Evolutionary conservation across 2,888 invertebrate genomes (phyloP), one percentile per base, ranked within the genome.

Genomic region (Melinaea menophilus): DNA sequence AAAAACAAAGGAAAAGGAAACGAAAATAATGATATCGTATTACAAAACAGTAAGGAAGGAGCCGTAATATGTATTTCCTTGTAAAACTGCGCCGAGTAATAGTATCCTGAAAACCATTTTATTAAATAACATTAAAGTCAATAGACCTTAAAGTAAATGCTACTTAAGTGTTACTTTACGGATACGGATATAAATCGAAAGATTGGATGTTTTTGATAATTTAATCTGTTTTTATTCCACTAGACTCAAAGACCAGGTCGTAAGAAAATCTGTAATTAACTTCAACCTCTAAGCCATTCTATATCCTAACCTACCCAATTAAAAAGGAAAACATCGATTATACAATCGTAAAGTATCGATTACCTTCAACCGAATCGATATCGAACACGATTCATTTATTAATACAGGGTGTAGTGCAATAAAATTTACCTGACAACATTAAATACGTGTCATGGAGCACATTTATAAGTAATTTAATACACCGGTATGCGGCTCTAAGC

Each of bases 401-500:
- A 74, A 75, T 74, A 74, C 70, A 62, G 64, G 63, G 66, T 67
- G 69, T 69, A 72, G 67, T 58, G 69, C 66, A 69, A 73, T 74
- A 74, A 74, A 73, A 72, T 72, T 65, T 11, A 69, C 61, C 72
- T 69, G 72, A 73, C 73, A 69, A 69, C 69, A 69, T 75, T 74
- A 75, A 73, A 74, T 74, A 74, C 71, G 71, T 69, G 82, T 79
- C 82, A 66, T 33, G 63, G 66, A 60, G 56, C 62, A 67, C 69
- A 86, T 87, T 88, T 82, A 83, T 87, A 86, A 86, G 89, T 85
- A 88, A 89, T 84, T 86, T 88, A 81, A 88, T 87, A 88, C 87
- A 81, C 83, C 77, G 84, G 81, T 81, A 79, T 82, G 81, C 82
- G 82, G 78, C 84, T 83, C 80, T 85, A 84, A 75, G 69, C 78